Evolutionary conservation across 1,140 invertebrate species (phyloP).

Genomic region (Lordiphosa clarofinis): DNA sequence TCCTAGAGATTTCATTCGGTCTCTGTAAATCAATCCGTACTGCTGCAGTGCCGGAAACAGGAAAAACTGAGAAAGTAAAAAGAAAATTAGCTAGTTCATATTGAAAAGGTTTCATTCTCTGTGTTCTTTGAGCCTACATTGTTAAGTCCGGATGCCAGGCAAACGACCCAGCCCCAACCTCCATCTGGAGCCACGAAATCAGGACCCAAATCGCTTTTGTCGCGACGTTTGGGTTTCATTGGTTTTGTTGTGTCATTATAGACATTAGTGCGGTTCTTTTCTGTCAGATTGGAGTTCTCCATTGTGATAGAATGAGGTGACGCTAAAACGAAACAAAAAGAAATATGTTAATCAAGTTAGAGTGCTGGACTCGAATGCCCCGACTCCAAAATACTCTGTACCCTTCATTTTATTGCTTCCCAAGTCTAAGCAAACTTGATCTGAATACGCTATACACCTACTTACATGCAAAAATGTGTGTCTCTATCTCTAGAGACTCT

Average conservation of each 20-base stretch:
- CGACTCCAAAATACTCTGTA: no score
- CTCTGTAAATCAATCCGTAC: constrained; percentile 84
- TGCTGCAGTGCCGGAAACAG: constrained; percentile 84
- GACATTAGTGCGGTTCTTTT: constrained; percentile 58
- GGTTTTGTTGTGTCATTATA: constrained; percentile 69
- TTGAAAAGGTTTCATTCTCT: not conserved
- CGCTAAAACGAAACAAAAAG: not conserved
- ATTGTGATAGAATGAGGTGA: constrained; percentile 12
- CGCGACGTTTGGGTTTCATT: constrained; percentile 66
- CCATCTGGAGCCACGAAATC: constrained; percentile 78
- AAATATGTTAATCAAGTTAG: no score
- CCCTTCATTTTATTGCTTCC: no score
- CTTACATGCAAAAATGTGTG: no score
- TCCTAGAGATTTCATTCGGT: constrained; percentile 81
- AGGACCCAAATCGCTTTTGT: constrained; percentile 73
- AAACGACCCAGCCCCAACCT: constrained; percentile 77
- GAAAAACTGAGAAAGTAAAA: constrained; percentile 81
- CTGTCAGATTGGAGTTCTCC: constrained; percentile 60
- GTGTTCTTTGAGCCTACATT: constrained; percentile 48
- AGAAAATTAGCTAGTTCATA: not conserved
- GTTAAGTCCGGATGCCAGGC: constrained; percentile 66
- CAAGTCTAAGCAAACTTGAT: no score
- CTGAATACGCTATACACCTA: no score
- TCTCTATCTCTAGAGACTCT: no score
- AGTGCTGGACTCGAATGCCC: no score